Evolutionary conservation across 1,140 invertebrate species (phyloP), one percentile per base, ranked within the genome.

Genomic region (Drosophila asahinai): DNA sequence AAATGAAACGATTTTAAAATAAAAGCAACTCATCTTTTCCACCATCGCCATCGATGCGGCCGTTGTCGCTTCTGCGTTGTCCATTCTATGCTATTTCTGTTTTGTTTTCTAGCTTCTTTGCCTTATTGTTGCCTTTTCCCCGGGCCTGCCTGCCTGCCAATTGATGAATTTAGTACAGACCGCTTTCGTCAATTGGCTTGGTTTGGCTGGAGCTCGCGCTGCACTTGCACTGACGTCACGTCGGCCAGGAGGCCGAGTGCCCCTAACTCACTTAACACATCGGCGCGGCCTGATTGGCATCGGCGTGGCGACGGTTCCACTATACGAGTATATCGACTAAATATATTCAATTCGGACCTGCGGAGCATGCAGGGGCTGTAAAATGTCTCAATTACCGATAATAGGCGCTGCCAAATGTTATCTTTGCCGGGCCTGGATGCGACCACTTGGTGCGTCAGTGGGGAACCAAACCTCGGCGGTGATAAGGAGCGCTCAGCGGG

Each of bases 1-100:
- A 66, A 78, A 68, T 67, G 59, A 87, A 90, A 80, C 61, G 74
- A 75, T 75, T 89, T 84, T 63, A 81, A 90, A 89, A 90, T 89
- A 89, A 89, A 90, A 67, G 78, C 86, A 90, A 89, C 74, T 84
- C 78, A 76, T 81, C 51, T 65, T 47, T 66, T 66, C 66, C 19
- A 51, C 68, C 36, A 11, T 15, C 19, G 19, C 19, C 19, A 22
- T 22, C 19, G 19, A 22, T 22, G 19, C 2, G 19, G 19, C 19
- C 19, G 48, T 55, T 65, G 77, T 87, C 71, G 80, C 47, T 43
- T 48, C 73, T 70, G 52, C 52, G 57, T 67, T 83, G 75, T 74
- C 55, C 66, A 79, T 81, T 61, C 75, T 82, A 68, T 77, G 77
- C 66, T 89, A 83, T 89, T 87, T 87, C 62, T 77, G 70, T 80